Evolutionary conservation across 37 sponge, comb jelly and placozoan genomes (phyloP).

Genomic region (Ianthella basta): DNA sequence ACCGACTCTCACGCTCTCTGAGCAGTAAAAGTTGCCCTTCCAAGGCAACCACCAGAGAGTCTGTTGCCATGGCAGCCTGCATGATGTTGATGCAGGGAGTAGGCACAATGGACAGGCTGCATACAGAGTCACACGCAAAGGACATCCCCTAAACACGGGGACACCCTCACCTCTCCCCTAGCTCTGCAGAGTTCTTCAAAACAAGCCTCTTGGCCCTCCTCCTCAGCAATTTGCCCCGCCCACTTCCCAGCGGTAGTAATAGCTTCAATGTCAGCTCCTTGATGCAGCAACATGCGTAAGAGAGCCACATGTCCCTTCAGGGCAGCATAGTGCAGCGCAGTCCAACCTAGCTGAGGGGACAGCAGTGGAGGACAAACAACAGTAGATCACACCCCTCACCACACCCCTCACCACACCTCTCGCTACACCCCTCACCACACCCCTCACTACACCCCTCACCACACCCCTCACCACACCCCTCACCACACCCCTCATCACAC

Average conservation of each 20-base stretch:
- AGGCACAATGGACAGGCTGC: neutral
- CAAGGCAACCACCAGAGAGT: neutral
- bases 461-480: neutral
- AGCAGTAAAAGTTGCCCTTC: neutral
- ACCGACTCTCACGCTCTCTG: neutral
- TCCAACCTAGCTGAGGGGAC: slow-evolving; percentile 47
- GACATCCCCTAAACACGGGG: neutral
- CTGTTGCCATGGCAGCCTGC: slow-evolving; percentile 27
- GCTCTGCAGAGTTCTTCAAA: slow-evolving; percentile 52
- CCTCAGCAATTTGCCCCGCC: slow-evolving; percentile 59
- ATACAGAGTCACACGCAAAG: too few relatives aligned
- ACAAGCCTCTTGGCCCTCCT: slow-evolving; percentile 60
- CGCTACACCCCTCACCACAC: slow-evolving; percentile 1
- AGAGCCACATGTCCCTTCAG: slow-evolving; percentile 58
- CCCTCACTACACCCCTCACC: neutral
- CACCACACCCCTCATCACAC: neutral
- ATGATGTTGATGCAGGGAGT: neutral
- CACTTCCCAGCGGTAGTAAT: slow-evolving; percentile 48
- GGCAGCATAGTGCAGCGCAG: slow-evolving; percentile 69
- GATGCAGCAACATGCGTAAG: slow-evolving; percentile 47
- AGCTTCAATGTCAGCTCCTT: slow-evolving; percentile 28
- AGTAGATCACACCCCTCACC: neutral
- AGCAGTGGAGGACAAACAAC: neutral
- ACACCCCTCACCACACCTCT: neutral
- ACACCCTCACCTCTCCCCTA: slow-evolving; percentile 49